Conservation (phyloP, 2,797 vertebrate genomes). For the Sternotherus odoratus region DNA sequence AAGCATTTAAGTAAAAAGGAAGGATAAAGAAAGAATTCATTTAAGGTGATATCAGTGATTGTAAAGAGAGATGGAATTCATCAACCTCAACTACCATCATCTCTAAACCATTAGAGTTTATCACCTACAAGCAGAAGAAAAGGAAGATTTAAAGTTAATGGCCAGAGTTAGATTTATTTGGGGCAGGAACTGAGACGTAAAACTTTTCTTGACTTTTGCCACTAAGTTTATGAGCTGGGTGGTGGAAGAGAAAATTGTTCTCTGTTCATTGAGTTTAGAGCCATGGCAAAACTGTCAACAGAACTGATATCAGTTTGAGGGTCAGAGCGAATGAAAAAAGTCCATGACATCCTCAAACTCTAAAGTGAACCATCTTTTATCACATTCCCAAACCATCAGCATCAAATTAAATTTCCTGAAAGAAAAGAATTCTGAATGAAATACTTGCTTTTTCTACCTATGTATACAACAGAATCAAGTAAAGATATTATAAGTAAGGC, state of each 20-base stretch:
- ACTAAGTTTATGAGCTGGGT: not conserved
- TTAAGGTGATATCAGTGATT: not conserved
- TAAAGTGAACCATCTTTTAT: not conserved
- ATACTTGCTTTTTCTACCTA: not conserved
- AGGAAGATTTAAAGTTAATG: not conserved
- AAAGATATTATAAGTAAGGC: not conserved
- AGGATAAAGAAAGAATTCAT: not conserved
- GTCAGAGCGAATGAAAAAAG: not conserved
- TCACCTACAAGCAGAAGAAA: not conserved
- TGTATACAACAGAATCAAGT: not conserved
- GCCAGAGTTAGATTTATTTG: not conserved
- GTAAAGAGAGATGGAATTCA: not conserved
- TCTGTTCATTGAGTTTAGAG: slow-evolving; percentile 46
- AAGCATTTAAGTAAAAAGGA: not conserved
- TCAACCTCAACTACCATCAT: not conserved
- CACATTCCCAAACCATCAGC: not conserved
- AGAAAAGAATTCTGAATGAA: slow-evolving; percentile 24
- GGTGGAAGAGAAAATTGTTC: not conserved
- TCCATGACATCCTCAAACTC: not conserved
- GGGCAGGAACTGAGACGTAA: not conserved
- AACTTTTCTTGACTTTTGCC: slow-evolving; percentile 10
- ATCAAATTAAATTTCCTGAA: slow-evolving; percentile 15
- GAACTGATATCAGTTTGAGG: not conserved
- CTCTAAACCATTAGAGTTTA: not conserved
- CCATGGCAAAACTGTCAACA: slow-evolving; percentile 53